phyloP scores from a whole-genome alignment of 2,888 invertebrate species.

The Cataglyphis albicans region DNA sequence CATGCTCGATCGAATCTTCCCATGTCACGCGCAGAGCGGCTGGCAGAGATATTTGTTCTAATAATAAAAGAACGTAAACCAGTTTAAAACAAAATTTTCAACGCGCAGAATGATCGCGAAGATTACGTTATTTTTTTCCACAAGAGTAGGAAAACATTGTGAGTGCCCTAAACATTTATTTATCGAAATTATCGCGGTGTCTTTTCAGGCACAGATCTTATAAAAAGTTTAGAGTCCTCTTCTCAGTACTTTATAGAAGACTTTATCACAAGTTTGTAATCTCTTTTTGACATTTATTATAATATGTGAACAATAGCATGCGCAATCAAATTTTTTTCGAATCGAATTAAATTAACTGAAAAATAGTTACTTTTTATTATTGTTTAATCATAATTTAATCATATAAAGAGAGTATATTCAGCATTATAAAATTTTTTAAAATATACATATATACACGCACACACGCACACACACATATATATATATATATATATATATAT shows the following conservation, averaged over 20 bases:
- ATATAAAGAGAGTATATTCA: not conserved
- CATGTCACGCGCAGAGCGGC: slow-evolving; percentile 29
- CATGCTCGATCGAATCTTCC: slow-evolving; percentile 48
- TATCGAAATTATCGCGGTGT: not conserved
- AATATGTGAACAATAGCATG: not conserved
- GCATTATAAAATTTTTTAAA: not conserved
- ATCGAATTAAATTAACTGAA: not conserved
- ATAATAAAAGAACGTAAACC: slow-evolving; percentile 24
- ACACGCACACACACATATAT: too few species aligned
- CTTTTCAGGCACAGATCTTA: not conserved
- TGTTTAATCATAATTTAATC: not conserved
- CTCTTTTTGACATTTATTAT: not conserved
- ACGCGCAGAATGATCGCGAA: not conserved
- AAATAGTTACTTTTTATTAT: not conserved
- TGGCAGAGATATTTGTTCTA: slow-evolving; percentile 41
- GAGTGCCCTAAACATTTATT: not conserved
- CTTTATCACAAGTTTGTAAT: slow-evolving; percentile 26
- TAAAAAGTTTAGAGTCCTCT: slow-evolving; percentile 39
- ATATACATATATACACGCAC: not conserved
- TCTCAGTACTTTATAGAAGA: not conserved
- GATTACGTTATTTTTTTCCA: not conserved
- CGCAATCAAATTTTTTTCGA: not conserved
- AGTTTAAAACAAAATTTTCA: slow-evolving; percentile 23
- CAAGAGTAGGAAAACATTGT: not conserved
- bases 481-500: not conserved